phyloP scores from a whole-genome alignment of 2,888 invertebrate species.

The Branchellion lobata region DNA sequence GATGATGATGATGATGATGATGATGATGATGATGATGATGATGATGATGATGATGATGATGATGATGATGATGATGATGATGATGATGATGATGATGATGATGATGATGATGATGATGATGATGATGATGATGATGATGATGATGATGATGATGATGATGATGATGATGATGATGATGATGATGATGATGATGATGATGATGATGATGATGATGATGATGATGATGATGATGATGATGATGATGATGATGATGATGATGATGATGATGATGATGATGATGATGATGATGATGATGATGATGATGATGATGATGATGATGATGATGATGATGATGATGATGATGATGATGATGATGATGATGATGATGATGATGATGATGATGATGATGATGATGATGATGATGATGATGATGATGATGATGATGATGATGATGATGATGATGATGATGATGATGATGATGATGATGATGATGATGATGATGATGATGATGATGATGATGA shows the following conservation, averaged over 20 bases:
- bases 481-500: conserved; percentile 31
- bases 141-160: no score
- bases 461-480: conserved; percentile 28
- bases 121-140: no score
- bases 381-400: conserved; percentile 10
- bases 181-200: no score
- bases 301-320: conserved; percentile 14
- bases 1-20: conserved; percentile 31
- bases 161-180: no score
- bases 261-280: conserved; percentile 1
- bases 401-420: conserved; percentile 30
- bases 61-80: conserved; percentile 9
- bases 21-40: conserved; percentile 24
- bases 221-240: no score
- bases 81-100: no score
- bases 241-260: conserved; percentile 15
- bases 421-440: conserved; percentile 26
- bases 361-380: conserved; percentile 14
- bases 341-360: background rate
- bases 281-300: background rate
- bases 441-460: background rate
- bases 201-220: no score
- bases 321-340: conserved; percentile 1
- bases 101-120: no score
- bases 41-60: conserved; percentile 16